Base-by-base conservation (phyloP, 2,888 invertebrate genomes). In the Elegia similella region DNA sequence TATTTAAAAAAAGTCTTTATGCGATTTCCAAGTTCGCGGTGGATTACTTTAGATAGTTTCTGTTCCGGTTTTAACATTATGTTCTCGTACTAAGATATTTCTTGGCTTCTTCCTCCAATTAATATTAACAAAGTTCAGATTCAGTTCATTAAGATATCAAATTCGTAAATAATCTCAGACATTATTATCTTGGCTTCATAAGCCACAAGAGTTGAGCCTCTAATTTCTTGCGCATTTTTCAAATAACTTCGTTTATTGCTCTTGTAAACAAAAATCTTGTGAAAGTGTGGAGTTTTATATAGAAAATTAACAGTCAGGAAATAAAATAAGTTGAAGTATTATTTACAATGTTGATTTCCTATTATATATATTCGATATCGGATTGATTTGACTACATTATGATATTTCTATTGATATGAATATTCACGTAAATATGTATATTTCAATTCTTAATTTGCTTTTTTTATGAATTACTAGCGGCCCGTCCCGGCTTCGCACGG, bases 151-250 rank as follows among this genome's bases (percentile, higher is more conserved):
- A n/a, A 29, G n/a, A 16, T 43, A 43, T 15, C 43, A 16, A 43
- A 34, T 29, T 50, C 46, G n/a, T 48, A 62, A 30, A 42, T 46
- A 43, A 42, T 50, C 43, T 32, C 29, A 38, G 13, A 42, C 12
- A 15, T 52, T 17, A 61, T 63, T 62, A 61, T 65, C 58, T 60
- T 61, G 62, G 16, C 16, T 43, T 43, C 16, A 43, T 16, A 15
- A 16, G 43, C 15, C 43, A 43, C 43, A 43, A 17, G 43, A 17
- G 15, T 17, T 16, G 16, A 15, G 16, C 16, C 13, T 43, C 43
- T 2, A 7, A 15, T 13, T 1, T 43, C 43, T 46, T 46, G 12
- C 16, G 17, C 12, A 38, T 38, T 38, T 38, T 38, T 38, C 38
- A 38, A 38, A 38, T 12, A 12, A 38, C n/a, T 38, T 38, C n/a